Evolutionary conservation across 2,797 vertebrate genomes (phyloP), one percentile per base, ranked within the genome.

Genomic region (Helicolenus hilgendorfi): DNA sequence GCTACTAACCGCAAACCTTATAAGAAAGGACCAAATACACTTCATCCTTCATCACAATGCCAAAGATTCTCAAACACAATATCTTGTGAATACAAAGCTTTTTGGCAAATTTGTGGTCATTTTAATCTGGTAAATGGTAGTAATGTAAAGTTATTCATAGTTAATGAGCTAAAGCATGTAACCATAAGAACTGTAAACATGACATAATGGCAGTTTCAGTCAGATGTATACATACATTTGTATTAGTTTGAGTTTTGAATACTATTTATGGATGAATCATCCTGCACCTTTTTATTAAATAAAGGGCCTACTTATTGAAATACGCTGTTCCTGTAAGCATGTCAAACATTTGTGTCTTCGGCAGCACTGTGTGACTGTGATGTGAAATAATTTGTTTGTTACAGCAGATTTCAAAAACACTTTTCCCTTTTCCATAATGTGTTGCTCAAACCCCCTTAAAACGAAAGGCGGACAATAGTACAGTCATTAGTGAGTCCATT

Each of bases 401-500:
- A 33, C 33, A 41, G 49, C 36, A 56, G 31, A 73, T 27, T 67
- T 77, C 55, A 68, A 69, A 68, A 58, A n/a, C 2, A 11, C 35
- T 14, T 73, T 73, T 41, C n/a, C 20, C 24, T 58, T 84, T 80
- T 78, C 29, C 15, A 20, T 62, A 67, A 71, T 79, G 29, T 79
- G 53, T 78, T 70, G 38, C 27, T 87, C 41, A 78, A 73, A 65
- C 27, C 18, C 24, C 11, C 26, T 29, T 67, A 45, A 86, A 93
- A 81, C 7, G n/a, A 83, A 88, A 83, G 81, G 68, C 27, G 7
- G 64, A 85, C 83, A 85, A 80, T 76, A 60, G 70, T 70, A 38
- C 65, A 77, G 84, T 94, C 89, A 95, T 96, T 94, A 95, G 58
- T 24, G 77, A 90, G 90, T 87, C 94, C 94, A 96, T 97, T 96